Conservation (phyloP, 2,113 vertebrate genomes). For the Tupaia chinensis region DNA sequence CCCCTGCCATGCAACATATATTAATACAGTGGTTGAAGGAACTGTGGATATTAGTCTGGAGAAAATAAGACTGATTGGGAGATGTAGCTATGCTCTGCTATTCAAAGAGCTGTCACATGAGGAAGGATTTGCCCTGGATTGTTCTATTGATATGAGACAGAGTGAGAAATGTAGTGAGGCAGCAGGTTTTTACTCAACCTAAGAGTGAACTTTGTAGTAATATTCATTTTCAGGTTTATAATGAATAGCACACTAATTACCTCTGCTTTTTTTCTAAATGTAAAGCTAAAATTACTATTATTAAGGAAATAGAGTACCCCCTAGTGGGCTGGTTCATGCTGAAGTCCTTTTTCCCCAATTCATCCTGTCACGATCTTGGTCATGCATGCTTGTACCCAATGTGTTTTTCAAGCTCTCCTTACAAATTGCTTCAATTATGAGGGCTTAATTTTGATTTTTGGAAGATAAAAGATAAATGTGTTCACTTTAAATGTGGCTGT, state of each 20-base stretch:
- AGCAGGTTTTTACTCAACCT: neutral
- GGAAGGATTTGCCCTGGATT: neutral
- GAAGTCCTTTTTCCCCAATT: no score
- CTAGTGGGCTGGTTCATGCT: no score
- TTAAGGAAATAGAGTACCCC: no score
- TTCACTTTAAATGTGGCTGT: neutral
- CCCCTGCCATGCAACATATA: neutral
- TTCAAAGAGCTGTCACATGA: neutral
- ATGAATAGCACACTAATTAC: neutral
- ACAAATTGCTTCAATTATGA: neutral
- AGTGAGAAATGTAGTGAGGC: neutral
- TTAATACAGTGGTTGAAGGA: neutral
- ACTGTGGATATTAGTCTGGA: neutral
- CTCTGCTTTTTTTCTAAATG: neutral
- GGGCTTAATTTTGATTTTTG: neutral
- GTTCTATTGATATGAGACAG: neutral
- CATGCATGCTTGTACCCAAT: no score
- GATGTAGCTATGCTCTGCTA: neutral
- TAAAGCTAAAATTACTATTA: constrained; percentile 20
- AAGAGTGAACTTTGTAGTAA: neutral
- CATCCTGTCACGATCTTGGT: no score
- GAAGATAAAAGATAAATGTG: neutral
- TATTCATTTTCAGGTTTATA: neutral
- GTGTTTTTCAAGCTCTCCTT: neutral
- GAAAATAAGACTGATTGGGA: neutral